Conservation (phyloP, 2,888 invertebrate species). For the Synanthedon tipuliformis region DNA sequence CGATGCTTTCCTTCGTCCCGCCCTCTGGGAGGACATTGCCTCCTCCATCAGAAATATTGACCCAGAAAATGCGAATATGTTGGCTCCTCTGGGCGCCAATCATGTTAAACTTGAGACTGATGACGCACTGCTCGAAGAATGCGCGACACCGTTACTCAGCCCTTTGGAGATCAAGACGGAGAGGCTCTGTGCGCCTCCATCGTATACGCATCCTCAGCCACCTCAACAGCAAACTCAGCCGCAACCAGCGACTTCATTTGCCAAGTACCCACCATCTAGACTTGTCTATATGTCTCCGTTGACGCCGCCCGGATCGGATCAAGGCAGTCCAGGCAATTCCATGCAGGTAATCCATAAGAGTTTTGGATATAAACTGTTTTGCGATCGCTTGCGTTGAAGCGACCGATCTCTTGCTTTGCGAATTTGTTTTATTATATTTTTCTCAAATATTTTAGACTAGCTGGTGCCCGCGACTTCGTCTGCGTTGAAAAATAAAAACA, state of each 20-base stretch:
- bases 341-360: conserved; percentile 56
- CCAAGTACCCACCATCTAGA: conserved; percentile 58
- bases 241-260: conserved; percentile 40
- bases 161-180: conserved; percentile 86
- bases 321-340: conserved; percentile 82
- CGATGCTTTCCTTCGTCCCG: conserved; percentile 88
- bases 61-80: conserved; percentile 90
- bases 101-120: conserved; percentile 86
- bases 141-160: conserved; percentile 78
- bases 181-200: conserved; percentile 72
- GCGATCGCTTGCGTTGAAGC: conserved; percentile 37
- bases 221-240: conserved; percentile 40
- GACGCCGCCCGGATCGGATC: conserved; percentile 90
- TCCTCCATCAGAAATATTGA: conserved; percentile 91
- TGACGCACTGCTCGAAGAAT: conserved; percentile 67
- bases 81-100: conserved; percentile 74
- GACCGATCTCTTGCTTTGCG: conserved; percentile 46
- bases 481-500: no score
- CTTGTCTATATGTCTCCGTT: conserved; percentile 84
- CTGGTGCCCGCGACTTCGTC: no score
- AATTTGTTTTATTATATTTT: conserved; percentile 22
- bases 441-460: no score
- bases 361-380: conserved; percentile 13
- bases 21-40: conserved; percentile 92
- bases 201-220: conserved; percentile 40